Base-by-base conservation (phyloP, 2,797 vertebrate species). In the Sebastes minor region DNA sequence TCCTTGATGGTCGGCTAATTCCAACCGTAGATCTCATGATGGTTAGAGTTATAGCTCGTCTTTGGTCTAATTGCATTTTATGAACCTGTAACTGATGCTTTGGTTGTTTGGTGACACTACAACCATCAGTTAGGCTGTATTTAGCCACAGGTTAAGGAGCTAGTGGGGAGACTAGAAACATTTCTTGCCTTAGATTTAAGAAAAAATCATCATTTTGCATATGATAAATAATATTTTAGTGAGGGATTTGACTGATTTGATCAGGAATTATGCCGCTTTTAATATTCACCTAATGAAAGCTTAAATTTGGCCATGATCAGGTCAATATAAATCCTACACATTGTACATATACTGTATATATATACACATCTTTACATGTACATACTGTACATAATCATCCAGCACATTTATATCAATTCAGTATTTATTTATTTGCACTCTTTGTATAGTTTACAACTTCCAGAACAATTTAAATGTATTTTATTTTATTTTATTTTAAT, bases 1-100 rank as follows among this genome's bases (percentile, higher is more conserved):
- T 16, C 67, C 49, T 88, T 87, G 82, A 89, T 83, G 86, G 87
- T 86, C 78, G 70, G 83, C 76, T 89, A 82, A 91, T 79, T 85
- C 56, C 76, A 62, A 12, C 59, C 33, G 42, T 79, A 78, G 66
- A 68, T 82, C 59, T 80, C 28, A 35, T 66, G 28, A 83, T 80
- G 79, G 77, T 84, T 69, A 69, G 79, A 85, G 75, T 81, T 65
- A 69, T 56, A 80, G 60, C 65, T 85, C 20, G 32, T 78, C 60
- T 83, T 74, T 70, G 52, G 63, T 33, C 38, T 77, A 65, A 78
- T 65, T 86, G 74, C 73, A 60, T 81, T 75, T 88, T 85, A 77
- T 74, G 69, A 90, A 83, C 55, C 55, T 76, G 63, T 85, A 84
- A 88, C 72, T 82, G 62, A 91, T 85, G 81, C 27, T 70, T 72